Evolutionary conservation across 2,797 vertebrate genomes (phyloP).

Genomic region (Hoplostethus mediterraneus): DNA sequence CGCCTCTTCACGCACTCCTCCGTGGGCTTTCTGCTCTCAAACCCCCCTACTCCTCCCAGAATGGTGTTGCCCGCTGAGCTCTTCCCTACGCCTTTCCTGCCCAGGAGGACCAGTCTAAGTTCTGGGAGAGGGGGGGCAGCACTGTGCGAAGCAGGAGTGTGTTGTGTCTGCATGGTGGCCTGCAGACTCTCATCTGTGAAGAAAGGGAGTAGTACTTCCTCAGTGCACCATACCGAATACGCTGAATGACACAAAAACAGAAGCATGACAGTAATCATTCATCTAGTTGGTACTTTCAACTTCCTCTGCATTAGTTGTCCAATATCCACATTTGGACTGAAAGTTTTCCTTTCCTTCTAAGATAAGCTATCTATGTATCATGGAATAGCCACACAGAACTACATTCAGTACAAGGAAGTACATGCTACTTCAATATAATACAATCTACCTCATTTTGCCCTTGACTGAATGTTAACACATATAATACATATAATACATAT

Average conservation of each 20-base stretch:
- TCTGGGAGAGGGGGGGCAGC: slow-evolving; percentile 56
- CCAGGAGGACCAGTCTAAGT: slow-evolving; percentile 81
- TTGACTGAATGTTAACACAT: background rate
- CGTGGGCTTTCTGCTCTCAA: slow-evolving; percentile 79
- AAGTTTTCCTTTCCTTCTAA: background rate
- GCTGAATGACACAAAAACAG: slow-evolving; percentile 59
- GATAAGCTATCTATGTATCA: background rate
- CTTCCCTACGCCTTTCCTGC: slow-evolving; percentile 82
- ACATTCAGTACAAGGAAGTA: background rate
- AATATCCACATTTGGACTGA: background rate
- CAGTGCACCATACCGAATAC: slow-evolving; percentile 55
- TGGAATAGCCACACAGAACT: background rate
- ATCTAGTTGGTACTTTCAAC: background rate
- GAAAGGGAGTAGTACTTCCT: slow-evolving; percentile 75
- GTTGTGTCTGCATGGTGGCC: slow-evolving; percentile 47
- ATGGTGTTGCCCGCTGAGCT: slow-evolving; percentile 82
- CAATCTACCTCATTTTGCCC: background rate
- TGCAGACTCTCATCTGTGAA: slow-evolving; percentile 70
- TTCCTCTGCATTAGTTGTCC: too few species aligned
- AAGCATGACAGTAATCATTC: slow-evolving; percentile 19
- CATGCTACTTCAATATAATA: background rate
- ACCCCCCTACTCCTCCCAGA: slow-evolving; percentile 66
- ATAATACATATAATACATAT: too few species aligned
- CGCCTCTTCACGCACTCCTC: slow-evolving; percentile 81
- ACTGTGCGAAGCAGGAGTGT: background rate